Evolutionary conservation across 2,113 vertebrate species (phyloP).

Genomic region (Nestor notabilis): DNA sequence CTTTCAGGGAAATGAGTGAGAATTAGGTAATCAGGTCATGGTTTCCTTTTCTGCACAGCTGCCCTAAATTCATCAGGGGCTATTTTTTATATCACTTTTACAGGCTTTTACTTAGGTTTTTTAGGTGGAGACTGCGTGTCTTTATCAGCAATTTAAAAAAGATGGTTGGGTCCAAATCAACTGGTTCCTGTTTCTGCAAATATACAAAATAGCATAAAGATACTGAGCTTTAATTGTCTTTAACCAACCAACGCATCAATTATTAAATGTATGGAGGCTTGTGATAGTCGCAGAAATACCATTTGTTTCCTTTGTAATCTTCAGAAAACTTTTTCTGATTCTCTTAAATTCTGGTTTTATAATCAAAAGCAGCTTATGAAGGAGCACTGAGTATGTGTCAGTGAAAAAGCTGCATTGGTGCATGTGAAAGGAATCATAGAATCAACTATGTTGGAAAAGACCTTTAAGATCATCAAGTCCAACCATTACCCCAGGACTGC

Average conservation of each 20-base stretch:
- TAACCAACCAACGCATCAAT: not conserved
- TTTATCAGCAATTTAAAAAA: not conserved
- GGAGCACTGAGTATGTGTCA: rapidly evolving
- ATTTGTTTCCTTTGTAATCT: not conserved
- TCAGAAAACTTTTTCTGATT: not conserved
- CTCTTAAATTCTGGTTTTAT: not conserved
- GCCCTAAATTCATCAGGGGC: not conserved
- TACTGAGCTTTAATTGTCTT: not conserved
- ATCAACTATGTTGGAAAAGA: not conserved
- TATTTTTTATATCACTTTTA: not conserved
- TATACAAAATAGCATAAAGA: not conserved
- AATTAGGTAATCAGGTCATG: conserved; percentile 32
- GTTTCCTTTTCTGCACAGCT: not conserved
- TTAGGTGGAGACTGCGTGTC: not conserved
- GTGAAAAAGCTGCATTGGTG: not conserved
- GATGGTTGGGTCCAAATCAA: not conserved
- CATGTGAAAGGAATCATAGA: not conserved
- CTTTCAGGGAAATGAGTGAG: not conserved
- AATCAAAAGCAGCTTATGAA: not conserved
- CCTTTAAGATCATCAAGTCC: not conserved
- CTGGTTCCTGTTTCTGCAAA: not conserved
- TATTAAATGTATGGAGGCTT: not conserved
- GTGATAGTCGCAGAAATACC: not conserved
- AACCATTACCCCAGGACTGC: not conserved
- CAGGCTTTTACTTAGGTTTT: not conserved